Evolutionary conservation across 1,140 invertebrate species (phyloP), one percentile per base, ranked within the genome.

Genomic region (Magallana gigas): DNA sequence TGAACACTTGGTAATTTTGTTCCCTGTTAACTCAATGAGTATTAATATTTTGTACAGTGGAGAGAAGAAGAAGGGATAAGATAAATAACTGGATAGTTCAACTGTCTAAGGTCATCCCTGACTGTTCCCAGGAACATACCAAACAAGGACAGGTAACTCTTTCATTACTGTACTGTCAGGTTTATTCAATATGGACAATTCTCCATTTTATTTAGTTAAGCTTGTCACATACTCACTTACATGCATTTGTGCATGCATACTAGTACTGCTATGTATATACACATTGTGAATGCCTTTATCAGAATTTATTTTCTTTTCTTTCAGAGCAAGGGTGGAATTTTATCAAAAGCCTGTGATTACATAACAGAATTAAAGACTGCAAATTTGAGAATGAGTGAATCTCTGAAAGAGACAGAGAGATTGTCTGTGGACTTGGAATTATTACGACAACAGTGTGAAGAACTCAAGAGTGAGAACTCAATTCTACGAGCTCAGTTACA

Each of bases 61-160:
- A 96, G 90, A 91, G 95, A 87, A 86, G 95, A 84, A 81, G 95
- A 86, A 95, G 98, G 91, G 98, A 99, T 92, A 99, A 99, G 96
- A 99, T 99, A 85, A 99, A 99, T 94, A 98, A 97, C 94, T 99
- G 98, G 98, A 99, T 99, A 91, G 96, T 97, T 48, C 98, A 98
- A 94, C 95, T 99, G 84, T 97, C 97, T 12, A 98, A 98, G 94
- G 96, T 98, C 14, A 94, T 96, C 1, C 95, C 95, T 64, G 95
- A 96, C 81, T 95, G 95, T 92, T 91, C 93, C 29, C 92, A 92
- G 60, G 95, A 95, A 85, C 92, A 94, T 64, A 92, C 93, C n/a
- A 95, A 95, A 91, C 94, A 95, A 89, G 94, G 93, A 85, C 94
- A 94, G 88, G 91, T 93, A 83, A 86, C 62, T 58, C 14, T 80